phyloP scores from a whole-genome alignment of 1,140 invertebrate genomes.

The Brachystomella parvula region DNA sequence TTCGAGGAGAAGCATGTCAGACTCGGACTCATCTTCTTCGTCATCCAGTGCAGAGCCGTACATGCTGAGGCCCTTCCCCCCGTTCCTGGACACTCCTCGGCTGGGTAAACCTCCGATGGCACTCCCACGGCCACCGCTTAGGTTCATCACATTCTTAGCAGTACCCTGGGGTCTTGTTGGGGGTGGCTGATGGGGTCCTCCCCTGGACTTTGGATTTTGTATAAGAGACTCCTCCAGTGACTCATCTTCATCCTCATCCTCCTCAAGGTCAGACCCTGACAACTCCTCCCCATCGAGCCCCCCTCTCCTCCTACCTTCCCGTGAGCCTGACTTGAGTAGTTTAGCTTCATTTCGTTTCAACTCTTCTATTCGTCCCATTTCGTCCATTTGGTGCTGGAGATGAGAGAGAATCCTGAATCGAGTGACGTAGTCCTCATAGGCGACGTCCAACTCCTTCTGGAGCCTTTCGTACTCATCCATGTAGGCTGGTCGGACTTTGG shows the following conservation, averaged over 20 bases:
- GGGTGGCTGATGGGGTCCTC: not conserved
- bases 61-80: constrained; percentile 15
- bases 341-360: not conserved
- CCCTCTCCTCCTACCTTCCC: constrained; percentile 52
- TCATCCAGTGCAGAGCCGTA: constrained; percentile 34
- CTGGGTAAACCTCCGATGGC: constrained; percentile 6
- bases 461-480: constrained; percentile 91
- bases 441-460: constrained; percentile 71
- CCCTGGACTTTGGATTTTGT: not conserved
- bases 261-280: constrained; percentile 5
- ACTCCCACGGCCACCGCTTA: not conserved
- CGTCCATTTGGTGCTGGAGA: constrained; percentile 66
- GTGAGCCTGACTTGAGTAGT: constrained; percentile 53
- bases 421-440: constrained; percentile 82
- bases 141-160: not conserved
- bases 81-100: not conserved
- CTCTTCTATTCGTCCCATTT: constrained; percentile 55
- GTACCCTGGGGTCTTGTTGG: not conserved
- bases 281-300: constrained; percentile 23
- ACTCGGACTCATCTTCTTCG: constrained; percentile 31
- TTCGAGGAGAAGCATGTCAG: constrained; percentile 34
- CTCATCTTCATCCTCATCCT: constrained; percentile 23
- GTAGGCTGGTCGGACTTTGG: constrained; percentile 94
- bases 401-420: constrained; percentile 79
- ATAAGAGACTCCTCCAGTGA: constrained; percentile 8